A percentile compares a stretch with the other conserved stretches of the same genome.
phyloP scores from a whole-genome alignment of 1,140 invertebrate species.

The Leptopilina clavipes region DNA sequence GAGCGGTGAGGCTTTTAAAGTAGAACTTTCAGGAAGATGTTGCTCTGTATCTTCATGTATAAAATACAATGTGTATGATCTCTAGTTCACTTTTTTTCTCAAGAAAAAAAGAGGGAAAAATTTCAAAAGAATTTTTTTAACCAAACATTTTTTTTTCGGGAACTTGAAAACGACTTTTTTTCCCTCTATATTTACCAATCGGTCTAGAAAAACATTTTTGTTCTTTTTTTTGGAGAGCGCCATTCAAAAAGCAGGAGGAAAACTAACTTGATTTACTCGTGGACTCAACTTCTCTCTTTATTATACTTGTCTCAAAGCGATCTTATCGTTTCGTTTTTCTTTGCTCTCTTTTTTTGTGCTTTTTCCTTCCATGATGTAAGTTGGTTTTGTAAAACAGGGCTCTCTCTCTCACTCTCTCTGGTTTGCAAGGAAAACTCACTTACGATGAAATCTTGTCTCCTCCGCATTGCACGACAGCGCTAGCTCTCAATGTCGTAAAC shows the following conservation, averaged over 20 bases:
- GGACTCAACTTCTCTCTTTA: slow-evolving; percentile 65
- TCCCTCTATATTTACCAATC: no score
- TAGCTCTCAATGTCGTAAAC: slow-evolving; percentile 28
- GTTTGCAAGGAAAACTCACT: slow-evolving; percentile 40
- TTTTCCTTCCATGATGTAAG: slow-evolving; percentile 46
- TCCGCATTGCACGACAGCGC: not conserved
- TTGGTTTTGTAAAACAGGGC: slow-evolving; percentile 49
- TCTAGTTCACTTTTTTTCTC: not conserved
- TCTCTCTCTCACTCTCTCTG: slow-evolving; percentile 34
- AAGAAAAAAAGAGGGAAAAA: no score
- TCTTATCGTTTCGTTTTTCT: slow-evolving; percentile 59
- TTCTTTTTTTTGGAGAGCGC: not conserved
- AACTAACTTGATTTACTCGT: slow-evolving; percentile 69
- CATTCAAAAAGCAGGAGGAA: slow-evolving; percentile 52
- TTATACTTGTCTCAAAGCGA: slow-evolving; percentile 68
- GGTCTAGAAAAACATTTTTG: no score
- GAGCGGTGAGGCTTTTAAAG: not conserved
- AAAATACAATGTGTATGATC: slow-evolving; percentile 37
- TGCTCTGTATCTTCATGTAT: slow-evolving; percentile 50
- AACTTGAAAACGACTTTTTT: no score
- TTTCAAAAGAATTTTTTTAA: not conserved
- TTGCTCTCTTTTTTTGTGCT: slow-evolving; percentile 39
- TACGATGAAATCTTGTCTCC: slow-evolving; percentile 45
- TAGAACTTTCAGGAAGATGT: slow-evolving; percentile 37
- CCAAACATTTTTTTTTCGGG: no score